Evolutionary conservation across 1,140 invertebrate genomes (phyloP), one percentile per base, ranked within the genome.

Genomic region (Saccostrea echinata): DNA sequence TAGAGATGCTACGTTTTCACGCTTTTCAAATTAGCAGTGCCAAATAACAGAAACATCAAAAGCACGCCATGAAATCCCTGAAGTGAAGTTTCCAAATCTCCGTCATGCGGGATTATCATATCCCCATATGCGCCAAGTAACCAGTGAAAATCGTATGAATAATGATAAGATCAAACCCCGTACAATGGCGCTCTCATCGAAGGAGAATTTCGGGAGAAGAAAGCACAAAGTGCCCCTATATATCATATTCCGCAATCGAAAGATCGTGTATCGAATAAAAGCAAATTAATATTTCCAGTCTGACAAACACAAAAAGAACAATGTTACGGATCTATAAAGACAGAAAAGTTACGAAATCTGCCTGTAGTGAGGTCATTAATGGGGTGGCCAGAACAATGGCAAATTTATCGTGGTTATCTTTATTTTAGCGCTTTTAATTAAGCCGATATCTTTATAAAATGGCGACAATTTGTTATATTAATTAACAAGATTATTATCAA

Each of bases 191-290:
- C 27, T 76, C 13, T 30, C 27, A 76, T 30, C 13, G 27, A 76
- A 33, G 27, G 68, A 76, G 12, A 30, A 33, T 27, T 76, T 33
- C 30, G 11, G 68, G 18, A 2, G 68, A 76, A 33, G 68, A 27
- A n/a, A 61, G 27, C 68, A 76, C 68, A 76, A 76, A 76, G 24
- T 76, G 68, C 68, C 68, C 68, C 27, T 76, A 76, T 76, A 33
- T 76, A 76, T 76, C 68, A 30, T 76, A 27, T 76, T 76, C 68
- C 68, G 16, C 68, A 76, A 76, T 76, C 68, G 24, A 33, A 27
- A 30, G 68, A 76, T 76, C 24, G 30, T 33, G 68, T 76, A 76
- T 30, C 68, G 24, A 76, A 76, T 76, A 76, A 76, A 76, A 33
- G 68, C 68, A 33, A 30, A 76, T 76, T 76, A 33, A 76, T 76